Evolutionary conservation across 35 echinoderm and acorn worm species (phyloP), one percentile per base, ranked within the genome.

Genomic region (Ophioderma brevispina): DNA sequence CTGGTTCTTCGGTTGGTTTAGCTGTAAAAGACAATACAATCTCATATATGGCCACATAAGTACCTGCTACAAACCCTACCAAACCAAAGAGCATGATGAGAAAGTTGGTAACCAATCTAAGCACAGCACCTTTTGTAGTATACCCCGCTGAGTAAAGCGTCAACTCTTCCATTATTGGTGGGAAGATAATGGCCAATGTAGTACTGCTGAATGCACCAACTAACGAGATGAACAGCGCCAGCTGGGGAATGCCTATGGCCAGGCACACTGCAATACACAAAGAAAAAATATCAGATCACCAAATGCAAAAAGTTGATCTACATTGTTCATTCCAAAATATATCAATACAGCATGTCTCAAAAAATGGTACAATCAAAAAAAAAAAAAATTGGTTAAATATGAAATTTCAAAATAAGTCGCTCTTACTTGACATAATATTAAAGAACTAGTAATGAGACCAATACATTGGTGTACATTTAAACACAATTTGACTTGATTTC

Each of bases 171-270:
- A 97, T 40, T 37, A 97, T 0, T 19, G 95, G 88, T 39, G 95
- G 95, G 19, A 97, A 90, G 39, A 97, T 97, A 55, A 97, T 37
- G 3, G 95, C 95, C 18, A 97, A 85, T 40, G 63, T 79, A 35
- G 82, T 92, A 88, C 95, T 97, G 43, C 91, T 88, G 43, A 94
- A 80, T 32, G 95, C 92, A 50, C 95, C 95, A 25, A 97, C 76
- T 25, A 97, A 33, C 0, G 95, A 94, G 84, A 97, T 97, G 85
- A 97, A 87, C 40, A 93, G 92, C 37, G 91, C 84, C 40, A 97
- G 40, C 59, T 97, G 55, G 75, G 95, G 95, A 31, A 97, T 97
- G 18, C 75, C 76, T 13, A 93, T 75, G 35, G 95, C 95, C 1
- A 97, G 75, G 1, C 70, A n/a, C 92, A 97, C 95, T 97, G 80